A percentile compares a stretch with the other conserved stretches of the same genome.
Conservation (phyloP, 2,888 invertebrate genomes). For the Deroplatys truncata region DNA sequence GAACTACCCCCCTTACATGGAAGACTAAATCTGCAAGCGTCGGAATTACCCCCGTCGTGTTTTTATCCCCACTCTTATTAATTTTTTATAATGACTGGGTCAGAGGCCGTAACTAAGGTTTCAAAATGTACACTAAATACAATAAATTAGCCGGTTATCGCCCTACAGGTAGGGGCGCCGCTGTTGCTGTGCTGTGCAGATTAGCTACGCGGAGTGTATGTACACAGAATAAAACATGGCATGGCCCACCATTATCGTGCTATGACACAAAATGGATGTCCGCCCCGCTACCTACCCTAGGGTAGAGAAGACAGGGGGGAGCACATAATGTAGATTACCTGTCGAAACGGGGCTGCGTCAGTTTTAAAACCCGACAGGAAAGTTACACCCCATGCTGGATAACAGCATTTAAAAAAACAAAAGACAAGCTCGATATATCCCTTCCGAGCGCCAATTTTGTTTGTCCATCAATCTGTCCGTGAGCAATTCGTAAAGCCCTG, state of each 20-base stretch:
- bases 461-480: neutral
- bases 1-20: neutral
- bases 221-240: conserved; percentile 6
- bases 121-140: conserved; percentile 13
- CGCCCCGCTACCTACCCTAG: neutral
- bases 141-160: conserved; percentile 15
- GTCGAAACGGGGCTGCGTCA: neutral
- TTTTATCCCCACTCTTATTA: neutral
- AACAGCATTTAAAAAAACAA: neutral
- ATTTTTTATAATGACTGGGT: neutral
- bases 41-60: neutral
- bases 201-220: neutral
- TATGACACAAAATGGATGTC: neutral
- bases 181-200: neutral
- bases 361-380: neutral
- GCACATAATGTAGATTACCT: conserved; percentile 10
- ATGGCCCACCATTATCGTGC: neutral
- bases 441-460: neutral
- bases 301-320: neutral
- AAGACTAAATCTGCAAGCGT: neutral
- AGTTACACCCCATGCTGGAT: neutral
- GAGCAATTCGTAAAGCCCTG: neutral
- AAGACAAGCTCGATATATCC: neutral
- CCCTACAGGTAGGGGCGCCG: neutral
- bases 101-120: neutral